These are phyloP conservation scores for Semaprochilodus insignis DNA, from an alignment of 2,797 vertebrate genomes.

Conservation along the genomic window DNA sequence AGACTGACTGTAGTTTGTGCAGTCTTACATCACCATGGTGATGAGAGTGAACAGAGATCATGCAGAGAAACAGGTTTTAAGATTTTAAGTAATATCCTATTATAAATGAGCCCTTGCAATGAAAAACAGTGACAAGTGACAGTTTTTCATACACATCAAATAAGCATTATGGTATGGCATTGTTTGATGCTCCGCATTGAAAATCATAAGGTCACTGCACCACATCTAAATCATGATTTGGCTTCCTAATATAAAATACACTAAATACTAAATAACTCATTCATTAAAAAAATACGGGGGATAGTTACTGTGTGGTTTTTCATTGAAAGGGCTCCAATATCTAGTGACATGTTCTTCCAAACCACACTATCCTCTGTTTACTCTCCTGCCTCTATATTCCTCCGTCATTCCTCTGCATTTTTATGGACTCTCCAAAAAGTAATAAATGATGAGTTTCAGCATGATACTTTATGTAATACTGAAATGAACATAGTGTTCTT, in stretches of 20 bases:
- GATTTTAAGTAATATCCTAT: neutral
- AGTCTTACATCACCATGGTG: conserved; percentile 32
- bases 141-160: too few relatives aligned
- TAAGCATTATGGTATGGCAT: too few relatives aligned
- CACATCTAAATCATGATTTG: too few relatives aligned
- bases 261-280: too few relatives aligned
- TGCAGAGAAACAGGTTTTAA: too few relatives aligned
- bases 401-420: neutral
- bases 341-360: neutral
- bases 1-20: conserved; percentile 5
- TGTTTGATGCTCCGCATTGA: too few relatives aligned
- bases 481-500: neutral
- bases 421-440: neutral
- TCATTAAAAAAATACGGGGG: too few relatives aligned
- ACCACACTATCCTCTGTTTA: neutral
- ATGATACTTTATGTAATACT: neutral
- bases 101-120: neutral
- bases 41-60: neutral
- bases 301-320: too few relatives aligned
- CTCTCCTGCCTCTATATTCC: neutral
- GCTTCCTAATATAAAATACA: too few relatives aligned
- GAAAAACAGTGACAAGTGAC: too few relatives aligned
- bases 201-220: too few relatives aligned
- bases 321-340: too few relatives aligned
- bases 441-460: neutral